Conservation (phyloP, 1,140 invertebrate species). For the Pseudachorutes palmiensis region DNA sequence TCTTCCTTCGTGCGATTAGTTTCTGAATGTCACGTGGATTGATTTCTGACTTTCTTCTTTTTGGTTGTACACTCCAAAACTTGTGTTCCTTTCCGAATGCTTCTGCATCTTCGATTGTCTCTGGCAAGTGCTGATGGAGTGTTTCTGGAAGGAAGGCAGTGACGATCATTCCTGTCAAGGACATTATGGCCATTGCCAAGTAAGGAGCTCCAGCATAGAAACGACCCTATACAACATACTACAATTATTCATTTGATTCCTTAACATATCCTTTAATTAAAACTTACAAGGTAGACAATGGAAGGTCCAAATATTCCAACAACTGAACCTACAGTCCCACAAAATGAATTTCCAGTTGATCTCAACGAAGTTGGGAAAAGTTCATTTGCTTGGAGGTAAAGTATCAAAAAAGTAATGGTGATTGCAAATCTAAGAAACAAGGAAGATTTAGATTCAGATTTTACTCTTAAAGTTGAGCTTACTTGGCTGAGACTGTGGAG, state of each 20-base stretch:
- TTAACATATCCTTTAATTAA: no score
- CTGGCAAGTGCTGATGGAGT: conserved; percentile 28
- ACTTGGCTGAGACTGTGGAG: conserved; percentile 15
- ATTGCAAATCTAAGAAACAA: conserved; percentile 42
- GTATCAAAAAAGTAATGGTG: conserved; percentile 43
- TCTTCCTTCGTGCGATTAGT: no score
- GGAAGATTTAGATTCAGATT: no score
- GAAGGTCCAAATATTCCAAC: conserved; percentile 47
- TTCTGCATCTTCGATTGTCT: conserved; percentile 2
- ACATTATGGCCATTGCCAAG: conserved; percentile 38
- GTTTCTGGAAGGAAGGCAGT: conserved; percentile 44
- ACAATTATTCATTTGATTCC: no score
- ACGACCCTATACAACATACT: no score
- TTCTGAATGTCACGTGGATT: not conserved
- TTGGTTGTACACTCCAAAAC: conserved; percentile 13
- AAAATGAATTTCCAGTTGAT: conserved; percentile 56
- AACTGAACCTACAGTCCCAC: conserved; percentile 51
- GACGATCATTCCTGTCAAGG: conserved; percentile 38
- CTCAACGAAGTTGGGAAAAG: conserved; percentile 59
- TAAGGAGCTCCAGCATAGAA: conserved; percentile 38
- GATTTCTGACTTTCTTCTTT: not conserved
- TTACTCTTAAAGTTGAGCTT: no score
- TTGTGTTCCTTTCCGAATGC: conserved; percentile 38
- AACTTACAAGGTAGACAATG: conserved; percentile 48
- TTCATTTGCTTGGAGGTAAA: conserved; percentile 53